Base-by-base conservation (phyloP, 92 coral and sea anemone genomes). In the Parazoanthus darwini region DNA sequence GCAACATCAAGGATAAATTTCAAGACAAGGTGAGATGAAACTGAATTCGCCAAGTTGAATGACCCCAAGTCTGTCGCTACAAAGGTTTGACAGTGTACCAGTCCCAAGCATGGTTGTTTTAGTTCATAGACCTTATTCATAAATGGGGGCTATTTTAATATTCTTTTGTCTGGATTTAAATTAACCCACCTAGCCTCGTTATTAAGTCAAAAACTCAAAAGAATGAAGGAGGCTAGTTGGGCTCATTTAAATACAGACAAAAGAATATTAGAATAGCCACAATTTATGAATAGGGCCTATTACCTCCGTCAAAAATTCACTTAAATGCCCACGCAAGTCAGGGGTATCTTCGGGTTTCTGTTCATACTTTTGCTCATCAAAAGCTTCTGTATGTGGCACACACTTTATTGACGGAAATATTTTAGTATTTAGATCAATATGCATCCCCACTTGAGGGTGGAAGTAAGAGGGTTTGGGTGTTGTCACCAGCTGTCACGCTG, bases 1-100 rank as follows among this genome's bases (percentile, higher is more conserved):
- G 77, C 76, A 86, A 90, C n/a, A 71, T 93, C 43, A 93, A 92
- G 88, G 94, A 75, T 50, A 90, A 92, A 81, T 81, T 92, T 70
- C 87, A 85, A 39, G 89, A 54, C 22, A 77, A 79, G 87, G 92
- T 90, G n/a, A 39, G 89, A 68, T 43, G 82, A 59, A 38, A 16
- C 14, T n/a, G 36, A 50, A 8, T 63, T 6, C 8, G 8, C n/a
- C 8, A 23, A 63, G 25, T 63, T 23, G 70, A 20, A 3, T 23
- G 70, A 63, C 26, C 25, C 18, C 2, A 54, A 54, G 59, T 1
- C 2, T 54, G 16, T 54, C 2, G 18, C 18, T 20, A 54, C 59
- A 11, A 7, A 13, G 9, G 1, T 54, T 2, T 29, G 33, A 29
- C 33, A 29, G 33, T 29, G 33, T 20, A 54, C 18, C 59, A 11